These are phyloP conservation scores for Bovichtus variegatus DNA, from an alignment of 2,797 vertebrate species.

Conservation along the genomic window DNA sequence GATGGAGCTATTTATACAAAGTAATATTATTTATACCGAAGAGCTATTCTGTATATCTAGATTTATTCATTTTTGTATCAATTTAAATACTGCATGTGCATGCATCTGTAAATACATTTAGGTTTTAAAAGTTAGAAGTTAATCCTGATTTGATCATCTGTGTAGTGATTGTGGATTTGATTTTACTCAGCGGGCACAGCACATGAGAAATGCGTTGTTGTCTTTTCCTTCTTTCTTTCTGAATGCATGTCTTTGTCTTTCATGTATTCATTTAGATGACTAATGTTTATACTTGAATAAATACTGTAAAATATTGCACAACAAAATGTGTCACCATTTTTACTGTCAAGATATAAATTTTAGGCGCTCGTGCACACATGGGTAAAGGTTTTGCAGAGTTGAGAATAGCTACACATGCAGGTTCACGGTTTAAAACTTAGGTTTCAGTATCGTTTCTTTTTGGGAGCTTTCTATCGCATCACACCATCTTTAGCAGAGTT, in stretches of 20 bases:
- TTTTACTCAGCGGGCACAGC: conserved; percentile 18
- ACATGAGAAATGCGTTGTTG: background rate
- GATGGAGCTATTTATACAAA: conserved; percentile 79
- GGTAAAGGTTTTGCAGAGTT: too few relatives aligned
- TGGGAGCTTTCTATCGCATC: background rate
- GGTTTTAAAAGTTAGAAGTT: conserved; percentile 23
- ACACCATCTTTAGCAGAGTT: background rate
- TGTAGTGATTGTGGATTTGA: background rate
- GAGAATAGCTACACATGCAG: too few relatives aligned
- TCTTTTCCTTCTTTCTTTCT: background rate
- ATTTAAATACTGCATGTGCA: conserved; percentile 75
- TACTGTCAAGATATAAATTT: background rate
- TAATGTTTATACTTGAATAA: conserved; percentile 64
- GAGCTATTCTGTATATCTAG: conserved; percentile 71
- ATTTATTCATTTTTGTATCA: conserved; percentile 79
- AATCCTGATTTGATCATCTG: conserved; percentile 27
- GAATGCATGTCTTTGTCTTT: conserved; percentile 13
- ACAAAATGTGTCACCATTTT: conserved; percentile 7
- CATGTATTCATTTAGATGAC: conserved; percentile 28
- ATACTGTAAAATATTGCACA: conserved; percentile 43
- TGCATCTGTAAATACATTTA: conserved; percentile 73
- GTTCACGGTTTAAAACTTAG: too few relatives aligned
- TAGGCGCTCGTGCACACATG: too few relatives aligned
- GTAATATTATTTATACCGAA: conserved; percentile 81
- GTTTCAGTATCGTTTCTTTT: background rate